These are phyloP conservation scores for Allobates femoralis DNA, from an alignment of 2,797 vertebrate genomes.

Conservation along the genomic window DNA sequence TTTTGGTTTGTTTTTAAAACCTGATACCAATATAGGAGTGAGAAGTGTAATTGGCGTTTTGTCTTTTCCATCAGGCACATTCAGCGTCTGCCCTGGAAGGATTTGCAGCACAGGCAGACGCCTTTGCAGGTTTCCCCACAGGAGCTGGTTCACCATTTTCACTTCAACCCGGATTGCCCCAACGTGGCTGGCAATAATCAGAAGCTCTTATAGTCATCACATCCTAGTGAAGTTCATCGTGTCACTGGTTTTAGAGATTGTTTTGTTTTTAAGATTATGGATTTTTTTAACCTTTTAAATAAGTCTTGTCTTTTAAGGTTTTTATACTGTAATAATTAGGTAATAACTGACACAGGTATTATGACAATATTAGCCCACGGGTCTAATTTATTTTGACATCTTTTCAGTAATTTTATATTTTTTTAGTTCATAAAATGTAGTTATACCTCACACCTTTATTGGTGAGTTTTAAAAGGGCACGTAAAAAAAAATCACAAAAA, in stretches of 20 bases:
- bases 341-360: background rate
- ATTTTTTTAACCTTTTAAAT: background rate
- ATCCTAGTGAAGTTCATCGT: background rate
- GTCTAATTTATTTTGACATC: constrained; percentile 27
- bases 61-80: constrained; percentile 81
- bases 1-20: too few species aligned
- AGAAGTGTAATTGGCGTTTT: background rate
- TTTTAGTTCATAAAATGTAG: constrained; percentile 27
- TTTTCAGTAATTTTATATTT: background rate
- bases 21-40: too few species aligned
- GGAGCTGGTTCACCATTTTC: constrained; percentile 88
- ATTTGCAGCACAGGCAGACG: constrained; percentile 88
- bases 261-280: constrained; percentile 9
- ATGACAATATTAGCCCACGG: background rate
- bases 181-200: constrained; percentile 91
- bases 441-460: background rate
- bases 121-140: constrained; percentile 87
- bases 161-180: constrained; percentile 90
- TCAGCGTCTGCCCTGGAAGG: constrained; percentile 87
- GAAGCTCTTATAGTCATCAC: background rate
- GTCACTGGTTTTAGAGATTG: background rate
- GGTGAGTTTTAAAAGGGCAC: background rate
- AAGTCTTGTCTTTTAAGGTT: background rate
- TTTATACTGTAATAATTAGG: background rate
- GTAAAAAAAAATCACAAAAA: background rate